Evolutionary conservation across 2,888 invertebrate genomes (phyloP).

Genomic region (Loripinus fragilis): DNA sequence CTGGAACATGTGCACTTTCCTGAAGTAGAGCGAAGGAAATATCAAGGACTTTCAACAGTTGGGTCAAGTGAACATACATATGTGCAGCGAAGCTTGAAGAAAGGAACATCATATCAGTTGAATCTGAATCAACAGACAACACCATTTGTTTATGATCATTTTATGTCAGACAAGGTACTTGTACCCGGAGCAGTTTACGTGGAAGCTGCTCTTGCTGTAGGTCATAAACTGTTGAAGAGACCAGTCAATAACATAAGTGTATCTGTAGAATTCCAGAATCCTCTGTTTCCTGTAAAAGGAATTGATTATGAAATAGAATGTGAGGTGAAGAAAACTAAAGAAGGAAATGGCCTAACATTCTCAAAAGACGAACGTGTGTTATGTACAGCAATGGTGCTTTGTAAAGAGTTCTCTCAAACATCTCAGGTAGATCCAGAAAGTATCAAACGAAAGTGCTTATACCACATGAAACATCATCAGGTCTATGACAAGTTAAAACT

Average conservation of each 20-base stretch:
- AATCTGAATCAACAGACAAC: background rate
- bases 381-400: background rate
- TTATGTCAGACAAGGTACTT: background rate
- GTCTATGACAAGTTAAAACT: background rate
- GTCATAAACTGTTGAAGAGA: background rate
- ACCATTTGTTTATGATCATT: background rate
- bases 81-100: background rate
- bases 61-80: background rate
- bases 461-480: background rate
- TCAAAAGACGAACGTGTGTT: background rate
- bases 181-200: conserved; percentile 9
- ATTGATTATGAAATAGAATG: background rate
- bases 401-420: background rate
- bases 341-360: background rate
- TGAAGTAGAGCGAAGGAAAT: background rate
- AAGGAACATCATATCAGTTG: background rate
- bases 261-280: background rate
- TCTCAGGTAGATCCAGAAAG: background rate
- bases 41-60: background rate
- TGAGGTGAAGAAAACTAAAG: background rate
- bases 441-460: background rate
- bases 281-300: background rate
- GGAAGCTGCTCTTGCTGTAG: conserved; percentile 2
- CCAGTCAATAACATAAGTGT: background rate
- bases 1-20: background rate